These are phyloP conservation scores for Malurus leucopterus DNA, from an alignment of 2,797 vertebrate species.

Conservation along the genomic window DNA sequence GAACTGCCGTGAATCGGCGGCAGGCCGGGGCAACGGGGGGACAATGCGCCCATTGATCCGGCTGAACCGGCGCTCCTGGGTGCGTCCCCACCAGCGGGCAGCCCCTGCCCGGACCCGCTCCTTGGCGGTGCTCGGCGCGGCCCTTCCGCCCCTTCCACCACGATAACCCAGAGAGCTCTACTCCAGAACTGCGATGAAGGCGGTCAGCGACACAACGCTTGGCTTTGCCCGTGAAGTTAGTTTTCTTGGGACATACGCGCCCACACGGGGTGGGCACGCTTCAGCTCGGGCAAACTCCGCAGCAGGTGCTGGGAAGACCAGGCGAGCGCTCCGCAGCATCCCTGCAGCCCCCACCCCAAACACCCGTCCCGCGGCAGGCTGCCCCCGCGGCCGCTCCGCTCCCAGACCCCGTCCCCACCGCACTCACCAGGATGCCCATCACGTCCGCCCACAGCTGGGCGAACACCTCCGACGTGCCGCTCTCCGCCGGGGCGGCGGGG, in stretches of 20 bases:
- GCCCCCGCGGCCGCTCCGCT: not conserved
- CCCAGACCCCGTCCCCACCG: not conserved
- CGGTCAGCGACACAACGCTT: fast-evolving
- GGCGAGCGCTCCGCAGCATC: not conserved
- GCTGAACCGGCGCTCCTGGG: not conserved
- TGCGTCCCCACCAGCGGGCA: not conserved
- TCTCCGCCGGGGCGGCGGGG: slow-evolving; percentile 62
- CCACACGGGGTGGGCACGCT: not conserved
- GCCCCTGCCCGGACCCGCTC: not conserved
- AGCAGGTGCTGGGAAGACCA: not conserved
- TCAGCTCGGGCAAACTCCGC: not conserved
- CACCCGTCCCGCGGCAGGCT: not conserved
- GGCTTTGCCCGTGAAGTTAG: not conserved
- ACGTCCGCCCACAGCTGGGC: slow-evolving; percentile 91
- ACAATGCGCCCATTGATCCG: not conserved
- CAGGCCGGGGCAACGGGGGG: not conserved
- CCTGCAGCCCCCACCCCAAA: not conserved
- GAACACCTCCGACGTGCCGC: slow-evolving; percentile 80
- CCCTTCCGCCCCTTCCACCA: not conserved
- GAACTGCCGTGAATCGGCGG: not conserved
- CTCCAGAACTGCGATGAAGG: fast-evolving
- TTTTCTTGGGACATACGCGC: not conserved
- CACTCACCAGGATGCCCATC: slow-evolving; percentile 97
- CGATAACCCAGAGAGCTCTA: not conserved
- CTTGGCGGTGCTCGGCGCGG: not conserved